Base-by-base conservation (phyloP, 92 coral and sea anemone species). In the Epizoanthus illoricatus region DNA sequence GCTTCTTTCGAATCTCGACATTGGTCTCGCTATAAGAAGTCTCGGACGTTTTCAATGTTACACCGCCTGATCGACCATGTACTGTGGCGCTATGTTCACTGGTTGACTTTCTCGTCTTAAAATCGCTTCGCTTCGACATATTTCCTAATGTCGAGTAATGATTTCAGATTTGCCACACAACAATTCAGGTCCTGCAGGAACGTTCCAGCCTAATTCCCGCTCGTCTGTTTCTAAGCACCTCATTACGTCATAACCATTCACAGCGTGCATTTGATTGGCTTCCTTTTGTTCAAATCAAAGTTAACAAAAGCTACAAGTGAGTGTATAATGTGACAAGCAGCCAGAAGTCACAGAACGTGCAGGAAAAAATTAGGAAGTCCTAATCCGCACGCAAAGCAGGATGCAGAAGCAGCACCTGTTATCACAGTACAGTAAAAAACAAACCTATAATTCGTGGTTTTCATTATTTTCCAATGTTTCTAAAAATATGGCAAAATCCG, bases 1-100 rank as follows among this genome's bases (percentile, higher is more conserved):
- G 79, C 74, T 88, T 90, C 83, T 84, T 88, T 85, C 90, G 69
- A 40, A 86, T 55, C 54, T 55, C 47, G 40, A 88, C 92, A 69
- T 74, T 71, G 6, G 87, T 83, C 45, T 92, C 97, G 73, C 94
- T 92, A 52, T 84, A 81, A 63, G 82, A 42, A 43, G 75, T 90
- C 40, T 85, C 84, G 18, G 92, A 86, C 24, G 83, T 73, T 33
- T 81, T 69, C 42, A 85, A 80, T 3, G 57, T 17, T 23, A 64
- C 81, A 24, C 71, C 86, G 65, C 56, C 81, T 7, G 85, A 85
- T 71, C 80, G 86, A 52, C 71, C 80, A 16, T 85, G 85, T 43
- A 74, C 64, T 83, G 82, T 58, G 39, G 87, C 84, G 75, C 81
- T 88, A 19, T 81, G 81, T 56, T 78, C 89, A 68, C 94, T 92